Conservation (phyloP, 2,888 invertebrate species). For the Zygaena filipendulae region DNA sequence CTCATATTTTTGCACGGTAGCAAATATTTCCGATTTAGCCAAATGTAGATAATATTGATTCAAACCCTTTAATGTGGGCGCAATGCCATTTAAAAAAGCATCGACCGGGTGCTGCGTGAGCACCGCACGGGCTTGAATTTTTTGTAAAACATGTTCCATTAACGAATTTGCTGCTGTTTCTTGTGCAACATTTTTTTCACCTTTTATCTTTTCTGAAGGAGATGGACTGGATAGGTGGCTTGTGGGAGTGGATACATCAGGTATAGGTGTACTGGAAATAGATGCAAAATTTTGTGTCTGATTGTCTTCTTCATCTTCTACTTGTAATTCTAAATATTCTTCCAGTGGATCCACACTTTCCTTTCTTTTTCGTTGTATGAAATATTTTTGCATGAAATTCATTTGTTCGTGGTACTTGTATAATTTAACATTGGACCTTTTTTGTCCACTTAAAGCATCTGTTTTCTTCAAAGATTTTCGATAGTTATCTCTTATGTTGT, state of each 20-base stretch:
- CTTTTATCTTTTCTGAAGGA: slow-evolving; percentile 16
- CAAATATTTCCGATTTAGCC: slow-evolving; percentile 12
- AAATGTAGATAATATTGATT: slow-evolving; percentile 15
- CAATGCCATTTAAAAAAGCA: slow-evolving; percentile 17
- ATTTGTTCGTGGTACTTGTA: slow-evolving; percentile 14
- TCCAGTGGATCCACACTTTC: slow-evolving; percentile 13
- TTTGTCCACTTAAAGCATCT: slow-evolving; percentile 14
- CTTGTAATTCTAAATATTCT: slow-evolving; percentile 13
- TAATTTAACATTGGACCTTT: slow-evolving; percentile 14
- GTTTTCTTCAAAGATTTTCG: slow-evolving; percentile 14
- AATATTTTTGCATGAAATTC: slow-evolving; percentile 12
- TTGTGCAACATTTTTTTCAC: slow-evolving; percentile 12
- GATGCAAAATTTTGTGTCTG: slow-evolving; percentile 14
- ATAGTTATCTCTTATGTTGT: slow-evolving; percentile 10
- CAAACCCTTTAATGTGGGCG: slow-evolving; percentile 18
- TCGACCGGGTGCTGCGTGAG: slow-evolving; percentile 13
- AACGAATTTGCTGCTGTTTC: slow-evolving; percentile 14
- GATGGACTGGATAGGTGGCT: slow-evolving; percentile 12
- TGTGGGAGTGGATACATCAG: slow-evolving; percentile 13
- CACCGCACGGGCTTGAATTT: slow-evolving; percentile 14
- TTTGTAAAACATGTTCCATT: slow-evolving; percentile 17
- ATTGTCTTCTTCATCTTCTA: slow-evolving; percentile 13
- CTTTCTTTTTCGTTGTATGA: slow-evolving; percentile 12
- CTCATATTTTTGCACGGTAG: slow-evolving; percentile 16
- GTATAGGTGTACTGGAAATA: too few relatives aligned